Evolutionary conservation across 2,113 vertebrate species (phyloP), one percentile per base, ranked within the genome.

Genomic region (Anolis sagrei): DNA sequence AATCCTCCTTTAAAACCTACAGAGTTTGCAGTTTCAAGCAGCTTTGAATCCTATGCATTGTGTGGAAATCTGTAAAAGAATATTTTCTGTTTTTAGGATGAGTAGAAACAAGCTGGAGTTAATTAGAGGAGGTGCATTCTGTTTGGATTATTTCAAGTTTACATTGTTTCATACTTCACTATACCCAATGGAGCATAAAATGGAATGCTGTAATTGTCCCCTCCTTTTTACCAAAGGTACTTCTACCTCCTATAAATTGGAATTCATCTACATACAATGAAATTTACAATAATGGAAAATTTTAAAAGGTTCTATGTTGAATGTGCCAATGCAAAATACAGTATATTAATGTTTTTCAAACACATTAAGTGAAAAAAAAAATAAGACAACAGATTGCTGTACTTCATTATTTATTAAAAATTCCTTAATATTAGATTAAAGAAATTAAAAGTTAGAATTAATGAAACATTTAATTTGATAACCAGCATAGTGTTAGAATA

Each of bases 231-330:
- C 10, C 29, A 73, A 54, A 34, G 29, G 21, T 73, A 64, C 49
- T 80, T 83, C n/a, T 75, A 54, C 29, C 14, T 86, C 29, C 75
- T 54, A 68, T 76, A 76, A 73, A 27, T 78, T 58, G 21, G 75
- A 85, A 54, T 44, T 44, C 39, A 44, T 44, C 39, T 84, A 44
- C 8, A 64, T 58, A 29, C 32, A 27, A 36, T 64, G 32, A 85
- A 85, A 29, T 39, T 27, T 54, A 16, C 7, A 74, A 68, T 62
- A 85, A 72, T 86, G 29, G 32, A 72, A 85, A 85, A 79, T 3
- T 61, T 16, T 34, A 58, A 77, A 78, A 13, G 32, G 19, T 16
- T 58, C 54, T 58, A 4, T 54, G 9, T 14, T 54, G 6, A 18
- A 18, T 18, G 14, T 58, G 13, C 54, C 54, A 70, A 68, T 8